Evolutionary conservation across 2,113 vertebrate genomes (phyloP).

Genomic region (Illadopsis cleaveri): DNA sequence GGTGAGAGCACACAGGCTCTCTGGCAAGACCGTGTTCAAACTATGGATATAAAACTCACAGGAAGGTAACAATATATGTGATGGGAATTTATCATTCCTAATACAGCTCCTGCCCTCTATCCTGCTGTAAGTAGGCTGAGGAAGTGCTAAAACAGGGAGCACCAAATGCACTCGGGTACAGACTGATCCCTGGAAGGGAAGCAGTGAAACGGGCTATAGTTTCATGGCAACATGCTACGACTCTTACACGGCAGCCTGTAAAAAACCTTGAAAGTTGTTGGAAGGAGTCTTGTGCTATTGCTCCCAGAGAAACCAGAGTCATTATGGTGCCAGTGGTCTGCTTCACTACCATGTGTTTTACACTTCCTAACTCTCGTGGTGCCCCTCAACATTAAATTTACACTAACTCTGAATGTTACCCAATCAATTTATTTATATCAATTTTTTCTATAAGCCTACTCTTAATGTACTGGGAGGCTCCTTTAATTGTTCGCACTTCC

Average conservation of each 20-base stretch:
- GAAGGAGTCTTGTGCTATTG: neutral
- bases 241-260: neutral
- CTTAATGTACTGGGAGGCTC: neutral
- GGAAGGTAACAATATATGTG: neutral
- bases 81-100: neutral
- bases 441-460: neutral
- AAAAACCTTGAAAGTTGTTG: neutral
- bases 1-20: neutral
- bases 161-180: neutral
- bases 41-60: neutral
- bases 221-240: neutral
- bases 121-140: neutral
- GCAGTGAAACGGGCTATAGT: neutral
- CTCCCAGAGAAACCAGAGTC: neutral
- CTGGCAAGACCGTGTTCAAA: neutral
- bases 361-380: neutral
- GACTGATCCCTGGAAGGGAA: neutral
- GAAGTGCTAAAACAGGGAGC: neutral
- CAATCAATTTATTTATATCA: neutral
- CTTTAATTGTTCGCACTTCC: neutral
- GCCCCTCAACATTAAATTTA: neutral
- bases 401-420: neutral
- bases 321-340: neutral
- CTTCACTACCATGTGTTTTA: neutral
- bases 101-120: neutral